Conservation (phyloP, 2,888 invertebrate species). For the Drosophila atripex region DNA sequence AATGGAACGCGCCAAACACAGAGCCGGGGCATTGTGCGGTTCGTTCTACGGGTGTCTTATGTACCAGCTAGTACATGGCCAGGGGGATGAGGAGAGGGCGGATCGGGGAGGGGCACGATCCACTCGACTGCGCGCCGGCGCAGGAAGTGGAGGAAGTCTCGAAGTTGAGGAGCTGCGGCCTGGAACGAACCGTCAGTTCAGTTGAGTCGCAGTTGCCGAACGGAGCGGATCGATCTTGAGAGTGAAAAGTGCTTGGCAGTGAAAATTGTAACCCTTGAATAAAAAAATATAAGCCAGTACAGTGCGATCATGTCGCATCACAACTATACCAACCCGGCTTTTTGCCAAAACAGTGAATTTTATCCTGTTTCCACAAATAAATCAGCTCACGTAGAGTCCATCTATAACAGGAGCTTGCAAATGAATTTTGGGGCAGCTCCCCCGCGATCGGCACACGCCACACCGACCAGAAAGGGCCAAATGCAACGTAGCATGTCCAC, state of each 20-base stretch:
- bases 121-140: conserved; percentile 73
- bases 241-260: conserved; percentile 20
- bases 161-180: conserved; percentile 60
- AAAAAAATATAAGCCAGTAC: conserved; percentile 25
- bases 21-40: conserved; percentile 43
- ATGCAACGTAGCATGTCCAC: conserved; percentile 84
- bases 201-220: conserved; percentile 66
- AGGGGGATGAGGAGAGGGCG: conserved; percentile 38
- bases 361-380: conserved; percentile 81
- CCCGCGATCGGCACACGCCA: conserved; percentile 5
- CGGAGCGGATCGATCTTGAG: conserved; percentile 48
- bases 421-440: conserved; percentile 70
- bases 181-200: conserved; percentile 52
- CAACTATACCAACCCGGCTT: conserved; percentile 91
- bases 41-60: conserved; percentile 59
- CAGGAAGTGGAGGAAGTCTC: conserved; percentile 63
- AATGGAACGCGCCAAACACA: conserved; percentile 81
- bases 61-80: conserved; percentile 41
- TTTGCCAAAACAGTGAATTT: conserved; percentile 91
- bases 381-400: conserved; percentile 64
- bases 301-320: conserved; percentile 82
- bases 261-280: background rate
- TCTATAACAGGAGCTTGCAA: conserved; percentile 81
- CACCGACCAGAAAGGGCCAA: conserved; percentile 77
- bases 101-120: conserved; percentile 54